Evolutionary conservation across 92 coral and sea anemone species (phyloP).

Genomic region (Palythoa grandis): DNA sequence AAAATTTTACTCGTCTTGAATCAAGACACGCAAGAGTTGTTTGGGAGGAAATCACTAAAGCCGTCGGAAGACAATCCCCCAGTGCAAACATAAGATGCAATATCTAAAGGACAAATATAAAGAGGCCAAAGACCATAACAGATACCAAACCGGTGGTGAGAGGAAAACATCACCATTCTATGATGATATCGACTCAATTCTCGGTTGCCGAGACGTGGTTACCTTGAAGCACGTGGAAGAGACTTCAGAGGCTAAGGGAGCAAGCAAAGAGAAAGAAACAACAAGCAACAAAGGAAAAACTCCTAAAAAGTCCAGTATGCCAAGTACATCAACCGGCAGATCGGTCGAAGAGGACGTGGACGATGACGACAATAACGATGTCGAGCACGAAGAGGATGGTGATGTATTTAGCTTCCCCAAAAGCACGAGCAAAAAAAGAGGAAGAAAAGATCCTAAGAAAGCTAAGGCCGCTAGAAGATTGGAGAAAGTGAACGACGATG

Average conservation of each 20-base stretch:
- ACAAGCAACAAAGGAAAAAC: constrained; percentile 4
- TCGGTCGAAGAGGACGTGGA: not conserved
- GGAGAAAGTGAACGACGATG: constrained; percentile 32
- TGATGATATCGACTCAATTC: constrained; percentile 15
- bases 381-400: constrained; percentile 30
- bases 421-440: constrained; percentile 30
- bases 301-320: not conserved
- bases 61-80: not conserved
- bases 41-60: not conserved
- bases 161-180: constrained; percentile 32
- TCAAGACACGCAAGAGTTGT: not conserved
- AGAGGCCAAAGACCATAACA: constrained; percentile 22
- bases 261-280: constrained; percentile 8
- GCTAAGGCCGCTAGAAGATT: constrained; percentile 17
- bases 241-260: not conserved
- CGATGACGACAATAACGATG: constrained; percentile 2
- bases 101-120: constrained; percentile 39
- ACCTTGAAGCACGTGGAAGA: constrained; percentile 39
- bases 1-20: not conserved
- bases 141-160: constrained; percentile 25
- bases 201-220: constrained; percentile 33
- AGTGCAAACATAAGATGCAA: constrained; percentile 27
- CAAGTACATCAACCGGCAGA: not conserved
- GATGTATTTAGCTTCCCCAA: constrained; percentile 38
- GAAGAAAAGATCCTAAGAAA: constrained; percentile 37